Percentiles rank a stretch among this genome's conserved stretches.
Evolutionary conservation across 2,113 vertebrate genomes (phyloP).

Genomic region (Mirza zaza): DNA sequence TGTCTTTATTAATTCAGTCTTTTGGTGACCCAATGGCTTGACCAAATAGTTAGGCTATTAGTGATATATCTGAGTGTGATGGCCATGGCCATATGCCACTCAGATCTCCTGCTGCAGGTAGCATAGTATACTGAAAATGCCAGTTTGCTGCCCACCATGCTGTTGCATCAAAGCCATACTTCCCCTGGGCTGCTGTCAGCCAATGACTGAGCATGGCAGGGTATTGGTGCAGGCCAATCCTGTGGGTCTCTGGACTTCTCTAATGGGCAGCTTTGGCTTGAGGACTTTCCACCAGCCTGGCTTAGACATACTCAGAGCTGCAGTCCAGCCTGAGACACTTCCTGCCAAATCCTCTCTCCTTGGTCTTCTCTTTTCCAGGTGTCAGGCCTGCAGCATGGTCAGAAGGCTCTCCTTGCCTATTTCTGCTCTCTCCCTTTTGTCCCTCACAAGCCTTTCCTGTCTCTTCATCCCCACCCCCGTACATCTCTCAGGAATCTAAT

Average conservation of each 20-base stretch:
- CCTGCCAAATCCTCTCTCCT: background rate
- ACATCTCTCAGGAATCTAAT: background rate
- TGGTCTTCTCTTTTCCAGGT: background rate
- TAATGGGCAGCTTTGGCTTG: background rate
- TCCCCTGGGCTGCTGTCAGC: background rate
- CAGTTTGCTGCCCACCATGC: background rate
- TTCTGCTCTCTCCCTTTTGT: background rate
- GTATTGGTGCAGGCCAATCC: background rate
- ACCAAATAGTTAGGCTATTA: background rate
- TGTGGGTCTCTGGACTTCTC: background rate
- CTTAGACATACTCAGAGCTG: background rate
- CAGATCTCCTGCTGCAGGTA: background rate
- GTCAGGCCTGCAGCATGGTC: background rate
- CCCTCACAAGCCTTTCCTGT: background rate
- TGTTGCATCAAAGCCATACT: background rate
- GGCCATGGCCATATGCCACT: background rate
- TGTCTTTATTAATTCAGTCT: background rate
- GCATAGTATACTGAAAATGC: background rate
- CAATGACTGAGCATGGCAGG: background rate
- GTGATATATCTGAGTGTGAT: background rate
- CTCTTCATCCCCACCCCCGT: background rate
- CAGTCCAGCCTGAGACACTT: background rate
- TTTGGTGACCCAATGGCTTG: background rate
- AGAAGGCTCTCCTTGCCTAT: background rate
- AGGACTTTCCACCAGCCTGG: background rate